Evolutionary conservation across 2,797 vertebrate species (phyloP).

Genomic region (Bryconaethiops microstoma): DNA sequence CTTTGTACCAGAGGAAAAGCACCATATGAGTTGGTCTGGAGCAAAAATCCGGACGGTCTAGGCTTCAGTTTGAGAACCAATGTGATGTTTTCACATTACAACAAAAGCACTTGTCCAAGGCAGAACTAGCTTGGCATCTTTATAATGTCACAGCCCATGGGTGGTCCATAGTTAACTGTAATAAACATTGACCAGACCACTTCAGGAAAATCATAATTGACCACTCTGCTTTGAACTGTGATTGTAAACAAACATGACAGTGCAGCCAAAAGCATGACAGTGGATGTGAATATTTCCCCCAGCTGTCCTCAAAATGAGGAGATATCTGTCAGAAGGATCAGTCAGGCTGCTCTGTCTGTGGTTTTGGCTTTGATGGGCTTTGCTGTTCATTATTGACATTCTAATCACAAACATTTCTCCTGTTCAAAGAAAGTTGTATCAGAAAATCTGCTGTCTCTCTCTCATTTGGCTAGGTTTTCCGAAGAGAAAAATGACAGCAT

Average conservation of each 20-base stretch:
- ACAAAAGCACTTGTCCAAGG: not conserved
- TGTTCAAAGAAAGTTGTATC: not conserved
- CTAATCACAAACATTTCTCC: not conserved
- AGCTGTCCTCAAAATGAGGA: not conserved
- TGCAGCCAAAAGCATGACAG: not conserved
- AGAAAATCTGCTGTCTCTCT: not conserved
- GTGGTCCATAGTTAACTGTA: slow-evolving; percentile 53
- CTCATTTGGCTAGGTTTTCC: not conserved
- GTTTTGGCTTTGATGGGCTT: not conserved
- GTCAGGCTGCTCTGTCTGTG: not conserved
- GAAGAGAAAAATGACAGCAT: not conserved
- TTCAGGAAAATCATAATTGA: slow-evolving; percentile 39
- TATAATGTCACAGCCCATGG: slow-evolving; percentile 41
- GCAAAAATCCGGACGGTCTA: not conserved
- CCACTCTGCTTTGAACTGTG: slow-evolving; percentile 41
- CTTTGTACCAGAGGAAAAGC: too few species aligned
- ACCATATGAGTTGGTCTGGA: not conserved
- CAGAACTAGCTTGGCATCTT: not conserved
- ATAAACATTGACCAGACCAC: slow-evolving; percentile 25
- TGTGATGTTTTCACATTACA: not conserved
- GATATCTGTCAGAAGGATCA: not conserved
- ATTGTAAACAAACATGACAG: slow-evolving; percentile 43
- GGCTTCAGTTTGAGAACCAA: not conserved
- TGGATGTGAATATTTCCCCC: not conserved
- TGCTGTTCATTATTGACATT: not conserved